A percentile compares a stretch with the other conserved stretches of the same genome.
Evolutionary conservation across 2,888 invertebrate genomes (phyloP).

Genomic region (Amblyteles armatorius): DNA sequence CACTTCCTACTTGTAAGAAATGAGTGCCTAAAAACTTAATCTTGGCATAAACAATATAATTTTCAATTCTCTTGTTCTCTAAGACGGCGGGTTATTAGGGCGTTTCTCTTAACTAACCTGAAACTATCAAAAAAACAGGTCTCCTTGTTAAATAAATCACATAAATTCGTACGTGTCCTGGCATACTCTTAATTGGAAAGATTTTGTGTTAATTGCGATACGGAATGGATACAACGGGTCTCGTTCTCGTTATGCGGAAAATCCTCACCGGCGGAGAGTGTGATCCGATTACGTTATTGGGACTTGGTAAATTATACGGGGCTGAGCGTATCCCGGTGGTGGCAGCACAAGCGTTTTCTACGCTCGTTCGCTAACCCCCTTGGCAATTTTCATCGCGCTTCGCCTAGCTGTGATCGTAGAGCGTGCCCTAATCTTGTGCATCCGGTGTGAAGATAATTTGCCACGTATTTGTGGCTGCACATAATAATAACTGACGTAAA

Average conservation of each 20-base stretch:
- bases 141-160: slow-evolving; percentile 1
- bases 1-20: no score
- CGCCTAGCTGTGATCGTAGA: slow-evolving; percentile 33
- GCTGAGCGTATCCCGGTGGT: slow-evolving; percentile 36
- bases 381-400: slow-evolving; percentile 44
- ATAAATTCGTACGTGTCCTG: neutral
- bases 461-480: slow-evolving; percentile 35
- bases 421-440: slow-evolving; percentile 62
- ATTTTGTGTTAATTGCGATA: slow-evolving; percentile 7
- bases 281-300: slow-evolving; percentile 4
- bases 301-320: slow-evolving; percentile 13
- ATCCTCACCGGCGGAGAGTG: neutral
- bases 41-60: no score
- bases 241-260: slow-evolving; percentile 2
- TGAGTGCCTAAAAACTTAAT: no score
- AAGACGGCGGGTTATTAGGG: no score
- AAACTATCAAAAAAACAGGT: neutral
- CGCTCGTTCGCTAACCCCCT: slow-evolving; percentile 18
- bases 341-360: slow-evolving; percentile 54
- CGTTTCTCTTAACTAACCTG: neutral
- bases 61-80: no score
- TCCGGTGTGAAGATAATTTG: slow-evolving; percentile 63
- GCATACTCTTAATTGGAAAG: slow-evolving; percentile 17
- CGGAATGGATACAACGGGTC: neutral
- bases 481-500: slow-evolving; percentile 3